Evolutionary conservation across 2,888 invertebrate genomes (phyloP).

Genomic region (Rhingia rostrata): DNA sequence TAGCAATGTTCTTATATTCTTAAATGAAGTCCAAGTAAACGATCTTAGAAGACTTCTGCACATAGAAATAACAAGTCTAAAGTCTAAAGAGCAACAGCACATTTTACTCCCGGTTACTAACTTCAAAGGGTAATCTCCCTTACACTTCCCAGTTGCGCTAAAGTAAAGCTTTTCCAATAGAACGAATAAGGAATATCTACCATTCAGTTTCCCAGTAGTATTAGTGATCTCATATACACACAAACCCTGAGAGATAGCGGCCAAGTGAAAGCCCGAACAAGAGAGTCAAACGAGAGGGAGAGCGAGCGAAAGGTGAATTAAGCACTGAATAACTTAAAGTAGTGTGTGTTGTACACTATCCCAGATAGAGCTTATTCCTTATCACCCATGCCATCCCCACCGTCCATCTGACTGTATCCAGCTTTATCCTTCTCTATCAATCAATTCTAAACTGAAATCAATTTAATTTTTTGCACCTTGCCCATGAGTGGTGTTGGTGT

Average conservation of each 20-base stretch:
- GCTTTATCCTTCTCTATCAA: conserved; percentile 34
- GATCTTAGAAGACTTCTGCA: too few species aligned
- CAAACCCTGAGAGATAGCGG: neutral
- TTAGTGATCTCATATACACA: neutral
- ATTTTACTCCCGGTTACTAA: too few species aligned
- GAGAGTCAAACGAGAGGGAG: too few species aligned
- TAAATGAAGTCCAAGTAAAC: too few species aligned
- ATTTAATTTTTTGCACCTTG: conserved; percentile 6
- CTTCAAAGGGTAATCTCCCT: neutral
- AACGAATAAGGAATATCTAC: conserved; percentile 12
- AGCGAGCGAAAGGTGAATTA: conserved; percentile 4
- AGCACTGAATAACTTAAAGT: neutral
- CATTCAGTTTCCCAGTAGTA: neutral
- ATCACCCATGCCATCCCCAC: neutral
- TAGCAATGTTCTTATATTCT: too few species aligned
- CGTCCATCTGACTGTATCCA: neutral
- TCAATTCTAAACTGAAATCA: conserved; percentile 51
- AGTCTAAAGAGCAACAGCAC: too few species aligned
- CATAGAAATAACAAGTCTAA: too few species aligned
- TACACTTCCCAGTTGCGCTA: neutral
- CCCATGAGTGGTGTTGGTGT: neutral
- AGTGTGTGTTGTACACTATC: conserved; percentile 6
- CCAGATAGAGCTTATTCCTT: conserved; percentile 28
- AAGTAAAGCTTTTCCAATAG: conserved; percentile 17
- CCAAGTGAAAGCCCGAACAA: neutral